Evolutionary conservation across 1,140 invertebrate genomes (phyloP).

Genomic region (Matsumurasca onukii): DNA sequence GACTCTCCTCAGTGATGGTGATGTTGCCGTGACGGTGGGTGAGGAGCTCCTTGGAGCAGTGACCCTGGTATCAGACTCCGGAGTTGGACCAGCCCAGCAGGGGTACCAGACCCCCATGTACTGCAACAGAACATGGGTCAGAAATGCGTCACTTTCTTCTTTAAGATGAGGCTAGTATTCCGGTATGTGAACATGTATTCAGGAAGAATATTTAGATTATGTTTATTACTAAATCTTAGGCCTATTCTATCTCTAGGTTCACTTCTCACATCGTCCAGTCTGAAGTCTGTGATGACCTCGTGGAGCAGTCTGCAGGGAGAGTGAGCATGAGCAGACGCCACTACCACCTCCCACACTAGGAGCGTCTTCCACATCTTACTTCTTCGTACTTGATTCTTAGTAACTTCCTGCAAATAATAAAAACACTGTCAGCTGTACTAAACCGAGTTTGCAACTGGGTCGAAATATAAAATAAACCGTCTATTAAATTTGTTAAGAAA

Average conservation of each 20-base stretch:
- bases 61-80: not conserved
- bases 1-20: conserved; percentile 22
- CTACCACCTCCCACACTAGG: not conserved
- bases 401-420: no score
- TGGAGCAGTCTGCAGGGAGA: conserved; percentile 5
- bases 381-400: no score
- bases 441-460: no score
- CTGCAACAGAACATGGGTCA: conserved; percentile 18
- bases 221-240: no score
- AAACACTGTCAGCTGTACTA: no score
- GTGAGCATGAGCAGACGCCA: not conserved
- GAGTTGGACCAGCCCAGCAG: conserved; percentile 11
- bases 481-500: no score
- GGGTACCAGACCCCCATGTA: conserved; percentile 14
- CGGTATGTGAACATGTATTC: no score
- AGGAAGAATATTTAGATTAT: no score
- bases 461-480: no score
- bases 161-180: no score
- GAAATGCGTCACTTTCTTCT: no score
- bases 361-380: conserved; percentile 13
- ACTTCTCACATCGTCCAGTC: conserved; percentile 7
- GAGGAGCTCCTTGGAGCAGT: conserved; percentile 15
- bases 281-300: not conserved
- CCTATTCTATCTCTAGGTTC: no score
- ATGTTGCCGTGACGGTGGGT: conserved; percentile 9